Conservation (phyloP, 2,888 invertebrate genomes). For the Heteromurus nitidus region DNA sequence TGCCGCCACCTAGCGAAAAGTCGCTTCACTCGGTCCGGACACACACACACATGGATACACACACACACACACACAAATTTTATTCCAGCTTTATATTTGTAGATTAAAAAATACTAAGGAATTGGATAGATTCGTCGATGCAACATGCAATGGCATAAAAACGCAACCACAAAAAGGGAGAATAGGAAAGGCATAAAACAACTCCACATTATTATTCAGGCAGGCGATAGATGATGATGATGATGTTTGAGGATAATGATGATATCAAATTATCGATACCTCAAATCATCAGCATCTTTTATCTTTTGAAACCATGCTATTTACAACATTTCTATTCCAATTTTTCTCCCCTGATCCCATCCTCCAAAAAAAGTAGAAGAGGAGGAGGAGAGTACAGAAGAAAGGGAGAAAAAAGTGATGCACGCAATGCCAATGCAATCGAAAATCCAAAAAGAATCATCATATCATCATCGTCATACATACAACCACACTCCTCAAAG, state of each 20-base stretch:
- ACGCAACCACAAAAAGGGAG: not conserved
- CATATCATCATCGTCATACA: not conserved
- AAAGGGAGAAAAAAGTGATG: not conserved
- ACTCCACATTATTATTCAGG: too few species aligned
- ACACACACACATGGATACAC: too few species aligned
- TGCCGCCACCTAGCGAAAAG: too few species aligned
- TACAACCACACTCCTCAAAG: constrained; percentile 1
- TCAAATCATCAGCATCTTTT: constrained; percentile 51
- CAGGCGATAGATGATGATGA: constrained; percentile 3
- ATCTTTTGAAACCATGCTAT: constrained; percentile 35
- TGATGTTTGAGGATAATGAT: constrained; percentile 46
- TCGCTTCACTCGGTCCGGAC: too few species aligned
- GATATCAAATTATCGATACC: constrained; percentile 63
- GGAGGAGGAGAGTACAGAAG: constrained; percentile 23
- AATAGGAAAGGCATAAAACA: too few species aligned
- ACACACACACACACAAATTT: too few species aligned
- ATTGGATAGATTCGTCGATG: too few species aligned
- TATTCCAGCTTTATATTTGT: too few species aligned
- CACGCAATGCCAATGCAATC: constrained; percentile 23
- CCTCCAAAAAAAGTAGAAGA: constrained; percentile 12
- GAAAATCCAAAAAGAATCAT: constrained; percentile 3
- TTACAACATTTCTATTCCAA: constrained; percentile 43
- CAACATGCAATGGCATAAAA: not conserved
- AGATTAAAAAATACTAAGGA: too few species aligned
- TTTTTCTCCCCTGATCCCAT: not conserved